Evolutionary conservation across 2,113 vertebrate genomes (phyloP).

Genomic region (Mormoops blainvillei): DNA sequence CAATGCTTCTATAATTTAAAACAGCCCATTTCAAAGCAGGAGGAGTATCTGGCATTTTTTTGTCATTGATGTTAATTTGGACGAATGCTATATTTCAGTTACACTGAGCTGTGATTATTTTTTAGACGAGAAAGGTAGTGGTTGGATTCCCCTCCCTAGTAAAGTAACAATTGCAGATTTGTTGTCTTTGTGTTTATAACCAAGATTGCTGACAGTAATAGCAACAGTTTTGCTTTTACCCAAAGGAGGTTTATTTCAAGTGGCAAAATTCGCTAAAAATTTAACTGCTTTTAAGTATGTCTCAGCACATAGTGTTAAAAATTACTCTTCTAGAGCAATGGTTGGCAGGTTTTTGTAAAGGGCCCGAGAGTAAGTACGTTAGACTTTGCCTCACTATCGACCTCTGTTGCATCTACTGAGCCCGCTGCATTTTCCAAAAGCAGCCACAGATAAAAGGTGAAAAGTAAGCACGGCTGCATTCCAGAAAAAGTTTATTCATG

Average conservation of each 20-base stretch:
- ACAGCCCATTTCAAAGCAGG: background rate
- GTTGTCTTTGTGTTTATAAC: background rate
- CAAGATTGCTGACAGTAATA: background rate
- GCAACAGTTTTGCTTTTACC: background rate
- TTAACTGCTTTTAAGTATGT: background rate
- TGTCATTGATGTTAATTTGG: background rate
- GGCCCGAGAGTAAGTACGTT: background rate
- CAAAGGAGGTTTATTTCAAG: background rate
- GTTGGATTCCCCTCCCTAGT: background rate
- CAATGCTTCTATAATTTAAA: background rate
- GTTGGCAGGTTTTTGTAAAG: too few relatives aligned
- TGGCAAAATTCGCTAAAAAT: background rate
- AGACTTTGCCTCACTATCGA: background rate
- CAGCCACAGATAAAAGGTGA: background rate
- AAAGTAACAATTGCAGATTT: background rate
- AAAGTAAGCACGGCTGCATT: background rate
- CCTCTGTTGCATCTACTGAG: background rate
- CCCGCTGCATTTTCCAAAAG: background rate
- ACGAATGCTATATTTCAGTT: background rate
- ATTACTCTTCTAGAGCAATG: background rate
- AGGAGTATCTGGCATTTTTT: background rate
- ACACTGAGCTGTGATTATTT: background rate
- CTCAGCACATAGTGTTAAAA: background rate
- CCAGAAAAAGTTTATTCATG: background rate
- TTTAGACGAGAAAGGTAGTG: background rate